phyloP scores from a whole-genome alignment of 2,113 vertebrate genomes.

The Cacatua alba region DNA sequence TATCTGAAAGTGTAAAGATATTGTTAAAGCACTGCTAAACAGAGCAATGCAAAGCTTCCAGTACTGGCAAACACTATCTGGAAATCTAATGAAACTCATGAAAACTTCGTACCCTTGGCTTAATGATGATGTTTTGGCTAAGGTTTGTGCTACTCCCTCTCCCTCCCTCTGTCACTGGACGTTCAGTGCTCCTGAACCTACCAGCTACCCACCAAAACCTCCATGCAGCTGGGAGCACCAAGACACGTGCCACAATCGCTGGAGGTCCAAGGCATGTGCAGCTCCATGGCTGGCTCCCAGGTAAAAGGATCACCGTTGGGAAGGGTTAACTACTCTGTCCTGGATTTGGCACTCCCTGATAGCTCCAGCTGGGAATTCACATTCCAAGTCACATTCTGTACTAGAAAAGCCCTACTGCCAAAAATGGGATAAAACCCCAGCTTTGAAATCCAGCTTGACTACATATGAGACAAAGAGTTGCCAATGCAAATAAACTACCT shows the following conservation, averaged over 20 bases:
- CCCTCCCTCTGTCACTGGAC: background rate
- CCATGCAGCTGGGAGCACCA: background rate
- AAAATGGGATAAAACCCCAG: background rate
- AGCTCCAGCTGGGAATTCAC: background rate
- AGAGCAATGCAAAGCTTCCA: background rate
- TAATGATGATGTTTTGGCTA: background rate
- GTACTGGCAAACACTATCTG: background rate
- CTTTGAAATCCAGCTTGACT: background rate
- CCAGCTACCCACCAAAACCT: background rate
- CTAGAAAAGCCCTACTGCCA: background rate
- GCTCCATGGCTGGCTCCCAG: background rate
- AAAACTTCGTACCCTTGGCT: background rate
- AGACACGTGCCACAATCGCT: accelerated
- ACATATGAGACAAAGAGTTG: background rate
- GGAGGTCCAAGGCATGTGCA: accelerated
- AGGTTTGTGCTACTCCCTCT: background rate
- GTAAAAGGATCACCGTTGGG: background rate
- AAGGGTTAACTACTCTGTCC: background rate
- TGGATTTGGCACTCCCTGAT: background rate
- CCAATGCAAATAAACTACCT: background rate
- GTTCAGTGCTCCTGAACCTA: background rate
- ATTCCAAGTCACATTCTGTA: background rate
- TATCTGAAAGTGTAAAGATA: background rate
- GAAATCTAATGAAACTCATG: background rate
- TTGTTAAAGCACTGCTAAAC: background rate